Evolutionary conservation across 2,113 vertebrate species (phyloP), one percentile per base, ranked within the genome.

Genomic region (Phyllopteryx taeniolatus): DNA sequence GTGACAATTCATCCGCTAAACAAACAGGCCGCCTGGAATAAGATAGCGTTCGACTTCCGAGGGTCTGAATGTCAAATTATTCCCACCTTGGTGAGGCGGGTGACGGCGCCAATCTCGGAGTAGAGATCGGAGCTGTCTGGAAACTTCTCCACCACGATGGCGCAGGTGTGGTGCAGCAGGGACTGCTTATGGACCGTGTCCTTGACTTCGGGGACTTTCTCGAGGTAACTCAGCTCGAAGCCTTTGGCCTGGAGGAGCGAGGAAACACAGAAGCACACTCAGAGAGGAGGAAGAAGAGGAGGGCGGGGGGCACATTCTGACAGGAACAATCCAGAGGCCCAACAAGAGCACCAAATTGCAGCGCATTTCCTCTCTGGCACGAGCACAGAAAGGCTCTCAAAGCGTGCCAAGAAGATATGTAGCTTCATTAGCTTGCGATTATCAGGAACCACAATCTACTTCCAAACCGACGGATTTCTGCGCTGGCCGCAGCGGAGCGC

Each of bases 161-260:
- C 92, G 86, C 96, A 98, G 87, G 94, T 92, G 0, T 99, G 97
- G 85, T 99, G 95, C 77, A 99, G 93, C 72, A 99, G 93, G 0
- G 97, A 99, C 91, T 99, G 97, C 86, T 99, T 99, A 70, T 98
- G 97, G 82, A 98, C 96, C 0, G 97, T 99, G 90, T 99, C 97
- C 91, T 99, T 99, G 68, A 99, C 97, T 90, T 99, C 97, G 42
- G 97, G 96, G 91, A 99, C 97, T 89, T 99, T 99, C 92, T 99
- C 96, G 88, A 99, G 94, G 92, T 99, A 99, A 90, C 92, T 96
- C 88, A 99, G 89, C 90, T 99, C 97, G 93, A 99, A 99, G 57
- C 97, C 97, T 94, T 99, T 99, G 72, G 95, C 97, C 97, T 99
- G 53, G 51, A 83, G 8, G 78, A 44, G 66, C 72, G 86, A 22